These are phyloP conservation scores for Hydrocynus forskahlii DNA, from an alignment of 2,797 vertebrate genomes.

Conservation along the genomic window DNA sequence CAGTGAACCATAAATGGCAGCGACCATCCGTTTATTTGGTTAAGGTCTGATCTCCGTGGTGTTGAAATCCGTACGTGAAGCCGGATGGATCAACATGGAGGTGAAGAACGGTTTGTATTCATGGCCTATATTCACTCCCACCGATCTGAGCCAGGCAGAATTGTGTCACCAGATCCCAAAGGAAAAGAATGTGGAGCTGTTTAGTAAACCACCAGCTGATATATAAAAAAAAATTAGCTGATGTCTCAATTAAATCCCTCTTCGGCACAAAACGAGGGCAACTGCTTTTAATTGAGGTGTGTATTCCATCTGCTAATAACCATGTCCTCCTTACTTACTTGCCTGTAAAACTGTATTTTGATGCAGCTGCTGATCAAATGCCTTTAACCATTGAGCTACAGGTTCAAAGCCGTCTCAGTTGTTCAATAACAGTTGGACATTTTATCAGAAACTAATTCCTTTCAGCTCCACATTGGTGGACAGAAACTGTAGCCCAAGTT, in stretches of 20 bases:
- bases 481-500: no score
- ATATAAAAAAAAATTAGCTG: slow-evolving; percentile 53
- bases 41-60: background rate
- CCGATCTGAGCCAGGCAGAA: slow-evolving; percentile 33
- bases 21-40: background rate
- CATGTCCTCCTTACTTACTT: background rate
- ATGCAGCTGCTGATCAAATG: background rate
- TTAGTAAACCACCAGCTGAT: slow-evolving; percentile 41
- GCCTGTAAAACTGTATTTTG: background rate
- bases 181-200: slow-evolving; percentile 48
- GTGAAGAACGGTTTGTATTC: slow-evolving; percentile 19
- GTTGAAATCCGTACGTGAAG: no score
- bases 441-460: no score
- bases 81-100: background rate
- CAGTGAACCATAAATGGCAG: background rate
- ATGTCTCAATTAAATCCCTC: slow-evolving; percentile 59
- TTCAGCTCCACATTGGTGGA: no score
- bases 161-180: slow-evolving; percentile 46
- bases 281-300: slow-evolving; percentile 20
- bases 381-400: no score
- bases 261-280: slow-evolving; percentile 33
- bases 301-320: slow-evolving; percentile 10
- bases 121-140: slow-evolving; percentile 35
- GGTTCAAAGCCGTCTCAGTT: no score
- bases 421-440: no score